Conservation (phyloP, 2,113 vertebrate genomes). For the Pseudolaguvia tuberculata region DNA sequence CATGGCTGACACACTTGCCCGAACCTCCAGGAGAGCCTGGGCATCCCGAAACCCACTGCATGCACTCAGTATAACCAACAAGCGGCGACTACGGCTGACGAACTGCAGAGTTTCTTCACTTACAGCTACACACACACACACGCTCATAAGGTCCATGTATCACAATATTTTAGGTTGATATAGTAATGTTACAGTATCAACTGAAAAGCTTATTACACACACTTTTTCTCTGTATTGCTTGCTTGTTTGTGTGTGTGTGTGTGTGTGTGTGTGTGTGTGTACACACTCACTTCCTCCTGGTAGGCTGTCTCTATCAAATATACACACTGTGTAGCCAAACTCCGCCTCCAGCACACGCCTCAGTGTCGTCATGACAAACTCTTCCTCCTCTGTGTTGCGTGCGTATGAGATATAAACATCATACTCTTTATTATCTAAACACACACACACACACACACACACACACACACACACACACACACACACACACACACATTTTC, state of each 20-base stretch:
- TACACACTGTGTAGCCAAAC: constrained; percentile 90
- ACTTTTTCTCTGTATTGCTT: background rate
- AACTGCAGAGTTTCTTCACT: constrained; percentile 94
- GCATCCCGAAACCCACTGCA: constrained; percentile 84
- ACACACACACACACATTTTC: background rate
- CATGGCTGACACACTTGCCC: constrained; percentile 88
- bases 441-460: constrained; percentile 1
- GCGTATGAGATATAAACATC: constrained; percentile 95
- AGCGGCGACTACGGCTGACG: constrained; percentile 86
- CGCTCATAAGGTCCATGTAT: background rate
- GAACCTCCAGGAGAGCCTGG: constrained; percentile 92
- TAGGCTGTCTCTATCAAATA: constrained; percentile 94
- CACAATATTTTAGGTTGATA: background rate
- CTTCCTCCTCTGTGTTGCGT: constrained; percentile 86
- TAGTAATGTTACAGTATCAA: background rate
- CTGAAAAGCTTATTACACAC: background rate
- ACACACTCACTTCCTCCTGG: constrained; percentile 91
- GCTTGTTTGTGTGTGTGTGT: too few relatives aligned
- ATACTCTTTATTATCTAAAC: constrained; percentile 86
- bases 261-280: background rate
- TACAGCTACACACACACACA: constrained; percentile 72
- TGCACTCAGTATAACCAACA: constrained; percentile 89
- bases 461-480: too few relatives aligned
- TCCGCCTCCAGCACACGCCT: constrained; percentile 85
- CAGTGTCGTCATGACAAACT: constrained; percentile 85